Evolutionary conservation across 2,113 vertebrate genomes (phyloP), one percentile per base, ranked within the genome.

Genomic region (Delphinus delphis): DNA sequence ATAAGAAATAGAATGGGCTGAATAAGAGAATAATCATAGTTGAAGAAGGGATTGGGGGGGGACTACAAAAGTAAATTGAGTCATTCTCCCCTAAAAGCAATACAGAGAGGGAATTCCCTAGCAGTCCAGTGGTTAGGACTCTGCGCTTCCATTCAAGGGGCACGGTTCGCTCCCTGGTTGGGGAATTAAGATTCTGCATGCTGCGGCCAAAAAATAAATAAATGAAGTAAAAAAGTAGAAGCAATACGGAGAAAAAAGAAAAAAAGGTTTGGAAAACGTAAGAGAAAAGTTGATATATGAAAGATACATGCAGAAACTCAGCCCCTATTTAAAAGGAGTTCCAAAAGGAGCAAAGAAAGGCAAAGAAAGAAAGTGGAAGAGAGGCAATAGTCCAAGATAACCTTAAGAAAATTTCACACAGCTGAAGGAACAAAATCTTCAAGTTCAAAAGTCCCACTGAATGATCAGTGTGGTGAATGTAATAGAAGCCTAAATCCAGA

Each of bases 241-340:
- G 20, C 36, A 41, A 41, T 7, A 71, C 1, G 12, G 21, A 71
- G 68, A 3, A 38, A 71, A 71, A 25, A 25, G 36, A 14, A 50
- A 50, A 91, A 86, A 76, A 95, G 8, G 76, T 85, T 92, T 65
- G 15, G 36, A 93, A 80, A 96, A 85, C 3, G 14, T 67, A 63
- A 44, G 31, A 68, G 33, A 84, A 90, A 95, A 62, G 18, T 44
- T 68, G 13, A 28, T 53, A 76, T 50, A 55, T 50, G 15, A 74
- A 95, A 86, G 5, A 60, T 11, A 92, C n/a, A 38, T 73, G 25
- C 13, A 81, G 31, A 88, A 93, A 88, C 7, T 55, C 76, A 94
- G 71, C 44, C 1, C 25, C 76, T 91, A 23, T 55, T 88, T 71
- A 82, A 67, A 6, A 70, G 55, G 23, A 71, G 6, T 87, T 71